A percentile compares a stretch with the other conserved stretches of the same genome.
These are phyloP conservation scores for Triplophysa bombifrons DNA, from an alignment of 2,797 vertebrate genomes.

Conservation along the genomic window DNA sequence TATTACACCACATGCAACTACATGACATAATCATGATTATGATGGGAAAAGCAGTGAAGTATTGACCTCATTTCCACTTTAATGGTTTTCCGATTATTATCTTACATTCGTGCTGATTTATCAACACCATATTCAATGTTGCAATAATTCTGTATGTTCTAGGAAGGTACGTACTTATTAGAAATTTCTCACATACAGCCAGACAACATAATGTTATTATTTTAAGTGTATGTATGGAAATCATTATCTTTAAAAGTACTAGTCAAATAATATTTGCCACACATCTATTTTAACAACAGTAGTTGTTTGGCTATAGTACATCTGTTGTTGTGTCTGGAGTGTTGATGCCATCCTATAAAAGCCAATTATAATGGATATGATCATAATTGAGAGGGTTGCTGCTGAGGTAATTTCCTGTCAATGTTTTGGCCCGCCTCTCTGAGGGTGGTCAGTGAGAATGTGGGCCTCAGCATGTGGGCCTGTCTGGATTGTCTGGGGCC, in stretches of 20 bases:
- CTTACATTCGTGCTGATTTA: constrained; percentile 28
- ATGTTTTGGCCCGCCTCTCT: constrained; percentile 37
- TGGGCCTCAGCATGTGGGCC: constrained; percentile 51
- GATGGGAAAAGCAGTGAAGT: constrained; percentile 4
- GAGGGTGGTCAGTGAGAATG: constrained; percentile 56
- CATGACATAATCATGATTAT: constrained; percentile 43
- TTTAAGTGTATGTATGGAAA: neutral
- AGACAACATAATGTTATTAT: neutral
- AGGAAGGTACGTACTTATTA: neutral
- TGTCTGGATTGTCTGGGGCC: constrained; percentile 52
- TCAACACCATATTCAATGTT: neutral
- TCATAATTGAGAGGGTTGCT: constrained; percentile 50
- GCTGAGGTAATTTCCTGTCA: constrained; percentile 58
- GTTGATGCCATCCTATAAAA: constrained; percentile 40
- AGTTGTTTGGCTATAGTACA: constrained; percentile 37
- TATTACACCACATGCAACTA: constrained; percentile 27
- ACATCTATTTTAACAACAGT: neutral
- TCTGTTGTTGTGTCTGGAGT: constrained; percentile 39
- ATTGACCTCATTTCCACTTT: constrained; percentile 32
- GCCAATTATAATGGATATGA: constrained; percentile 47
- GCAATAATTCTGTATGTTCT: neutral
- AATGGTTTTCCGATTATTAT: constrained; percentile 31
- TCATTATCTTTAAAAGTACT: neutral
- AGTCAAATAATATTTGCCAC: neutral
- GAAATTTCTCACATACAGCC: neutral